These are phyloP conservation scores for Paradisaea rubra DNA, from an alignment of 2,113 vertebrate genomes.

Conservation along the genomic window DNA sequence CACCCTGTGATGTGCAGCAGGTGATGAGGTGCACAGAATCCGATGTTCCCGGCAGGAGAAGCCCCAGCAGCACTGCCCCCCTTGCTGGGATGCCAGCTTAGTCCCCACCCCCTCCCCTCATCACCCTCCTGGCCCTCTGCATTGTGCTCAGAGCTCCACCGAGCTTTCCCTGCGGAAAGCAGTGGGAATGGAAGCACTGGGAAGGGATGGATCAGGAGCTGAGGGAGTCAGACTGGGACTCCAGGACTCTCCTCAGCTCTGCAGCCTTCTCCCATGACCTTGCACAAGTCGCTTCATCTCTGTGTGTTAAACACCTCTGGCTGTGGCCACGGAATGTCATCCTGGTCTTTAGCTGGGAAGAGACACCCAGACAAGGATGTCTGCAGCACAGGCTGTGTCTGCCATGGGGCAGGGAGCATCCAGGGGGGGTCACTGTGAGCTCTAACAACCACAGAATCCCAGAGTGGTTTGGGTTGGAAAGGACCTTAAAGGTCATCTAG, in stretches of 20 bases:
- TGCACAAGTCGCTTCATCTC: neutral
- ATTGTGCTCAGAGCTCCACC: neutral
- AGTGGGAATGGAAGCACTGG: neutral
- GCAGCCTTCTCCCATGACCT: neutral
- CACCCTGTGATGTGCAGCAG: neutral
- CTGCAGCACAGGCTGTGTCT: neutral
- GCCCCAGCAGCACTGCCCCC: neutral
- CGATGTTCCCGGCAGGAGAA: neutral
- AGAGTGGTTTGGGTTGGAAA: accelerated
- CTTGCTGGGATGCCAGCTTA: neutral
- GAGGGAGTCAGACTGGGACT: neutral
- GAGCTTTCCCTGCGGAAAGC: neutral
- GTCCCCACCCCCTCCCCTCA: neutral
- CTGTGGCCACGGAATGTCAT: neutral
- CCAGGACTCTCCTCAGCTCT: neutral
- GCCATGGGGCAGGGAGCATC: neutral
- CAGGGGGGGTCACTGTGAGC: neutral
- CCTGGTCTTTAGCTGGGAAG: neutral
- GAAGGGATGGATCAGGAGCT: neutral
- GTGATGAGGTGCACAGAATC: constrained; percentile 12
- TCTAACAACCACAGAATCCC: neutral
- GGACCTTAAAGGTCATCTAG: neutral
- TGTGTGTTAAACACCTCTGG: neutral
- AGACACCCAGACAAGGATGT: neutral
- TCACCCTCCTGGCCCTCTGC: neutral